These are phyloP conservation scores for Nothura maculosa DNA, from an alignment of 2,797 vertebrate species.

Conservation along the genomic window DNA sequence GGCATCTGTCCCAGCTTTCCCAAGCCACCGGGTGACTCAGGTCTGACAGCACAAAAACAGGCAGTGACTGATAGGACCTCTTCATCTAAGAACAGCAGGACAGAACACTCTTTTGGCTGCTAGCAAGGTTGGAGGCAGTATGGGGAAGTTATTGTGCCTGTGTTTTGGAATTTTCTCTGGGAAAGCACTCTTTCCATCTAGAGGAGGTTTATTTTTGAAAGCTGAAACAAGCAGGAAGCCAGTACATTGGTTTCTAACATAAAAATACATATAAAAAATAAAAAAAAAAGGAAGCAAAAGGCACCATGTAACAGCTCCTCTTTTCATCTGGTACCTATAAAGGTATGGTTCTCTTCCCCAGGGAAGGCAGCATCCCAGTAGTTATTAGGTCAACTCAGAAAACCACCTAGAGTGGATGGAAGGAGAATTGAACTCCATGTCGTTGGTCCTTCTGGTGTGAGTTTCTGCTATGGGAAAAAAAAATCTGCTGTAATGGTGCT, in stretches of 20 bases:
- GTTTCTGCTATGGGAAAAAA: neutral
- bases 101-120: neutral
- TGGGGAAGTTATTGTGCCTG: neutral
- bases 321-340: too few species aligned
- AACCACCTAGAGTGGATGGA: neutral
- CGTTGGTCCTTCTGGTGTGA: neutral
- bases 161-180: neutral
- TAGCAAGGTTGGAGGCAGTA: neutral
- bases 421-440: neutral
- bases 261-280: neutral
- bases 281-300: neutral
- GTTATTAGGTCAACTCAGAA: neutral
- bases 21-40: neutral
- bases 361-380: too few species aligned
- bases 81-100: neutral
- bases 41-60: neutral
- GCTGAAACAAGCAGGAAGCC: neutral
- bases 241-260: neutral
- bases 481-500: neutral
- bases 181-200: neutral
- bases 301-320: too few species aligned
- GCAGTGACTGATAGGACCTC: neutral
- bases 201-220: neutral
- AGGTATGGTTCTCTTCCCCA: too few species aligned
- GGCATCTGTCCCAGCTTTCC: constrained; percentile 13